phyloP scores from a whole-genome alignment of 2,797 vertebrate genomes.

The Artibeus jamaicensis region DNA sequence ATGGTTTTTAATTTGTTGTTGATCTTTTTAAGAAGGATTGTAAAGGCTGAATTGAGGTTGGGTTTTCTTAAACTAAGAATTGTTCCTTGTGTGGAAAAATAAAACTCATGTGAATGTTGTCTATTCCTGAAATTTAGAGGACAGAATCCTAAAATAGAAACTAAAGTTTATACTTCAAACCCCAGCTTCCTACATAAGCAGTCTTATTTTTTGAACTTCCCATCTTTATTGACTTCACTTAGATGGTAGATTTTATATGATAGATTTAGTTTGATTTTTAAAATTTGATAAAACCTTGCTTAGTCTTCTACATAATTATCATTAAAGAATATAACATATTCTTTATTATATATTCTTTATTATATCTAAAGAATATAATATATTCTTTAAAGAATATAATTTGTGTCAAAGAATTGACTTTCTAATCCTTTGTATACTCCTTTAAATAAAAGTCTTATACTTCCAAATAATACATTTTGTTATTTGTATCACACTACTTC shows the following conservation, averaged over 20 bases:
- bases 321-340: conserved; percentile 32
- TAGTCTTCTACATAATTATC: not conserved
- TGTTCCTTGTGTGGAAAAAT: not conserved
- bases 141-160: not conserved
- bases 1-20: conserved; percentile 11
- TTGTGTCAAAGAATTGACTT: not conserved
- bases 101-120: not conserved
- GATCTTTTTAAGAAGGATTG: conserved; percentile 22
- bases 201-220: not conserved
- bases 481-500: conserved; percentile 14
- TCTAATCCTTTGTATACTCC: not conserved
- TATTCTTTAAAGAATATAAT: too few relatives aligned
- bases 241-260: not conserved
- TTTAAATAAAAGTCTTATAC: not conserved
- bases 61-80: not conserved
- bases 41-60: not conserved
- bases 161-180: conserved; percentile 6
- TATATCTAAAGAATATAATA: too few relatives aligned
- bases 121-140: not conserved
- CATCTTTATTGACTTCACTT: conserved; percentile 31
- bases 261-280: not conserved
- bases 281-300: not conserved
- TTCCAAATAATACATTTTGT: not conserved
- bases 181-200: not conserved
- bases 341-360: too few relatives aligned